Evolutionary conservation across 1,140 invertebrate genomes (phyloP).

Genomic region (Pectinophora gossypiella): DNA sequence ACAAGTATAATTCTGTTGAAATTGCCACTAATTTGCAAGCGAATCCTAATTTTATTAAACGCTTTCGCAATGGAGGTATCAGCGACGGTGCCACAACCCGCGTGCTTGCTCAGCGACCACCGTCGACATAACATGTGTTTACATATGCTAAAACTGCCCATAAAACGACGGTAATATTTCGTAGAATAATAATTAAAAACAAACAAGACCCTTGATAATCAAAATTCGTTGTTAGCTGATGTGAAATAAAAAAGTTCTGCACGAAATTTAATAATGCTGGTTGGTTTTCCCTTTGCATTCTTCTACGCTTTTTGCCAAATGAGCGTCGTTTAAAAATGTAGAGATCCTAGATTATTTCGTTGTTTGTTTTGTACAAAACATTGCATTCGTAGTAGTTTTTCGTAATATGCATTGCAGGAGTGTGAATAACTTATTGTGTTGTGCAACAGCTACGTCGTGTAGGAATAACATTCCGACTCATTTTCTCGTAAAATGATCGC

Average conservation of each 20-base stretch:
- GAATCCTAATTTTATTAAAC: background rate
- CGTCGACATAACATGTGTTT: too few relatives aligned
- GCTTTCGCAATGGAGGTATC: background rate
- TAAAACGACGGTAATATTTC: too few relatives aligned
- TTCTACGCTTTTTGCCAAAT: background rate
- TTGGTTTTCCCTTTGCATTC: background rate
- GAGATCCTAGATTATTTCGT: background rate
- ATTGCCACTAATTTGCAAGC: constrained; percentile 1
- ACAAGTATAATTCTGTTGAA: background rate
- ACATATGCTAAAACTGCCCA: too few relatives aligned
- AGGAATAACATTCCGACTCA: background rate
- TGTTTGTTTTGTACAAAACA: background rate
- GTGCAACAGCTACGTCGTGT: background rate
- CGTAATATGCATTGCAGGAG: background rate
- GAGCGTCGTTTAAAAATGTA: background rate
- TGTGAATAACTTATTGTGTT: background rate
- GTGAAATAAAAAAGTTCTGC: background rate
- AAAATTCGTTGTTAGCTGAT: background rate
- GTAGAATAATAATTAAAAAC: background rate
- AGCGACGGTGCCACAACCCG: too few relatives aligned
- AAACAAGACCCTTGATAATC: background rate
- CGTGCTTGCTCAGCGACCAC: too few relatives aligned
- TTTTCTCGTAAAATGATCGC: background rate
- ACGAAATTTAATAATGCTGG: background rate
- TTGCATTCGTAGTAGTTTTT: too few relatives aligned